These are phyloP conservation scores for Pinctada fucata DNA, from an alignment of 2,888 invertebrate genomes.

Conservation along the genomic window DNA sequence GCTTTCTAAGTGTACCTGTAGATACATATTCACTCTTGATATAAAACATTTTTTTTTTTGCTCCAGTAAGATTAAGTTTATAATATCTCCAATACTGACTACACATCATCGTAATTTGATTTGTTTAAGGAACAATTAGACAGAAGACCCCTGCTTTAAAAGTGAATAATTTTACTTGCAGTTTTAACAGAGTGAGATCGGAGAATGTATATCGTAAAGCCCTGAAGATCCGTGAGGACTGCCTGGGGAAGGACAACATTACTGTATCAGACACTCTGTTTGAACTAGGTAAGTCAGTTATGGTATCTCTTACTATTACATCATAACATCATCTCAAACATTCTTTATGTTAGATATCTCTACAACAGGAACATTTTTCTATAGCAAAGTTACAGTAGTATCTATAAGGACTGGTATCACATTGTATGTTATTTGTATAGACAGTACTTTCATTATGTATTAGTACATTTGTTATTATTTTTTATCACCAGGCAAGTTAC, in stretches of 20 bases:
- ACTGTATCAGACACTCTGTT: constrained; percentile 64
- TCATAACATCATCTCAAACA: too few species aligned
- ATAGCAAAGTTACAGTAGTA: too few species aligned
- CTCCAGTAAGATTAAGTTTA: background rate
- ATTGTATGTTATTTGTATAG: too few species aligned
- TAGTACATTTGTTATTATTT: background rate
- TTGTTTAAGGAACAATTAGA: background rate
- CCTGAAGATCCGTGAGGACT: constrained; percentile 64
- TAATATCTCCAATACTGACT: background rate
- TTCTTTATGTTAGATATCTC: too few species aligned
- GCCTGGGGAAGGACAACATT: constrained; percentile 61
- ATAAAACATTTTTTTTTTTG: background rate
- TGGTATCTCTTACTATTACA: too few species aligned
- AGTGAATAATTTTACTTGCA: constrained; percentile 26
- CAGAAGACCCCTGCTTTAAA: background rate
- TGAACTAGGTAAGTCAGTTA: constrained; percentile 61
- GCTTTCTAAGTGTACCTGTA: constrained; percentile 5
- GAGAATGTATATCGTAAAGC: constrained; percentile 62
- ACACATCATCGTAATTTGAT: background rate
- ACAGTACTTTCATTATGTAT: too few species aligned
- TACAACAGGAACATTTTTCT: too few species aligned
- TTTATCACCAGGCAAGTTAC: constrained; percentile 57
- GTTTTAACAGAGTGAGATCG: constrained; percentile 60
- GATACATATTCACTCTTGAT: background rate
- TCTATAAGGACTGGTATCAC: too few species aligned